A percentile compares a stretch with the other conserved stretches of the same genome.
Conservation (phyloP, 1,140 invertebrate genomes). For the Vollenhovia emeryi region DNA sequence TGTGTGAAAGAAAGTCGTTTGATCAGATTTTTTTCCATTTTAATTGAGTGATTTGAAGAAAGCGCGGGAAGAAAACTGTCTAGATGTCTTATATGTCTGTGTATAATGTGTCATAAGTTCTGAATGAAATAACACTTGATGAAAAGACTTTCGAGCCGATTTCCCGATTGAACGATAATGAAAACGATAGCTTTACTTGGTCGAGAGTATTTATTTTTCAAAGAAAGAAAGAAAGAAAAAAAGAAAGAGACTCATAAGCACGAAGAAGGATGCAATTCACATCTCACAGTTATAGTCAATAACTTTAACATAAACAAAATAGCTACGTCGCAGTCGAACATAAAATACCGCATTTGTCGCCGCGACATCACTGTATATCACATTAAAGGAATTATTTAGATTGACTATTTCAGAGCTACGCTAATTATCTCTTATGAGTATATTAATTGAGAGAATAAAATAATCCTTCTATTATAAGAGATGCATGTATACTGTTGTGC, state of each 20-base stretch:
- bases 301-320: constrained; percentile 72
- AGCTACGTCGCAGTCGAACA: constrained; percentile 52
- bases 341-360: constrained; percentile 60
- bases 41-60: constrained; percentile 57
- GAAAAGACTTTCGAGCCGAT: constrained; percentile 42
- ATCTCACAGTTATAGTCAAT: constrained; percentile 74
- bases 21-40: constrained; percentile 66
- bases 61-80: constrained; percentile 4
- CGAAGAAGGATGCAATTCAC: constrained; percentile 56
- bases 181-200: constrained; percentile 58
- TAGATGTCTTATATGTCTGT: constrained; percentile 55
- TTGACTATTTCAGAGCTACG: constrained; percentile 61
- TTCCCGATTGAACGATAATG: constrained; percentile 49
- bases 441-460: constrained; percentile 73
- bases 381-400: constrained; percentile 68
- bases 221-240: constrained; percentile 73
- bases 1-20: constrained; percentile 76
- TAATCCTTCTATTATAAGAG: constrained; percentile 69
- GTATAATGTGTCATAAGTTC: constrained; percentile 48
- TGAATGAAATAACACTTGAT: constrained; percentile 47
- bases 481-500: constrained; percentile 72
- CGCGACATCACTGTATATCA: constrained; percentile 63
- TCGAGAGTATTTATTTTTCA: constrained; percentile 67
- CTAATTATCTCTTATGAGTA: constrained; percentile 74
- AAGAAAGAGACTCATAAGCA: constrained; percentile 51